Conservation (phyloP, 2,888 invertebrate species). For the Adelphocoris suturalis region DNA sequence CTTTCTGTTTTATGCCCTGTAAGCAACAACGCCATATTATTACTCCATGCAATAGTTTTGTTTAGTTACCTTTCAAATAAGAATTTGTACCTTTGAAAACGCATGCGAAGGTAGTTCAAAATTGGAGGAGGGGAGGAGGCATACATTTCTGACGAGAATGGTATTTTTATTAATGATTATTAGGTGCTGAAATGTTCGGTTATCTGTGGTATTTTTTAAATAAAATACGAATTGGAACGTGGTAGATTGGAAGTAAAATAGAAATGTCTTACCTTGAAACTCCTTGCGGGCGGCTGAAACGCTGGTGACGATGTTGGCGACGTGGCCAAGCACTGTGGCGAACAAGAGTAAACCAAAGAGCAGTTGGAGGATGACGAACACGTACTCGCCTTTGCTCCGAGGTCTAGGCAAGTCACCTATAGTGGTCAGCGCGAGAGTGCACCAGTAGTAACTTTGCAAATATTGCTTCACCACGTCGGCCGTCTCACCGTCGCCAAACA, state of each 20-base stretch:
- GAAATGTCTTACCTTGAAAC: slow-evolving; percentile 91
- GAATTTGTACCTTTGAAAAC: too few relatives aligned
- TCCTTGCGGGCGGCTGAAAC: slow-evolving; percentile 98
- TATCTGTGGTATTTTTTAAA: too few relatives aligned
- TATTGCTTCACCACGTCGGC: slow-evolving; percentile 96
- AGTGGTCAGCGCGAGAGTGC: slow-evolving; percentile 96
- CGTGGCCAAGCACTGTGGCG: slow-evolving; percentile 97
- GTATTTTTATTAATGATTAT: too few relatives aligned
- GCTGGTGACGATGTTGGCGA: slow-evolving; percentile 98
- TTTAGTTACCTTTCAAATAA: too few relatives aligned
- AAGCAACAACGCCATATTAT: too few relatives aligned
- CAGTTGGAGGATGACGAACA: slow-evolving; percentile 96
- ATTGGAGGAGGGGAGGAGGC: too few relatives aligned
- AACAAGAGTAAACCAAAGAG: slow-evolving; percentile 96
- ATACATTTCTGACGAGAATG: too few relatives aligned
- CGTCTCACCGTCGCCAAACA: slow-evolving; percentile 91
- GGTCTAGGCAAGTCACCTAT: slow-evolving; percentile 96
- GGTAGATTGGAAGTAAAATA: neutral
- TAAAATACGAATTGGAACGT: too few relatives aligned
- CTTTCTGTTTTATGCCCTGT: too few relatives aligned
- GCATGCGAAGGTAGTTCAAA: too few relatives aligned
- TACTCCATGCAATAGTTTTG: too few relatives aligned
- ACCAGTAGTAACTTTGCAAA: slow-evolving; percentile 99
- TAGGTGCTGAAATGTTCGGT: too few relatives aligned
- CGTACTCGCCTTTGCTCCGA: slow-evolving; percentile 94